Conservation (phyloP, 37 sponge, comb jelly and placozoan genomes). For the Crambe crambe region DNA sequence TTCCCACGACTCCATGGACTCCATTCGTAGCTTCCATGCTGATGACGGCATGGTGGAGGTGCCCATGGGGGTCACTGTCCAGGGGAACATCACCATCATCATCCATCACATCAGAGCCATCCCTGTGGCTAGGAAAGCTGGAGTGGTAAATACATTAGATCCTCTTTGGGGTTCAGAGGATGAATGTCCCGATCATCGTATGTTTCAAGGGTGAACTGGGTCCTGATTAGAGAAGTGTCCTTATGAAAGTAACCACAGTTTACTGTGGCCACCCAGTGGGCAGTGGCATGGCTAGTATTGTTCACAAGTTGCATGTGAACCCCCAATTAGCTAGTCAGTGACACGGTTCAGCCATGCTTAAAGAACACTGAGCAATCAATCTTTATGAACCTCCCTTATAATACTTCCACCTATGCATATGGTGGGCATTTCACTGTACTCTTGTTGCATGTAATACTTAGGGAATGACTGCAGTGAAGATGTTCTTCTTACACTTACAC, state of each 20-base stretch:
- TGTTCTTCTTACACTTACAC: slow-evolving; percentile 90
- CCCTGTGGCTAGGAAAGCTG: slow-evolving; percentile 29
- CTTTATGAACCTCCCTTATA: too few species aligned
- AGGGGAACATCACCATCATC: slow-evolving; percentile 54
- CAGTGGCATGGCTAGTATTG: neutral
- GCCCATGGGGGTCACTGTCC: slow-evolving; percentile 37
- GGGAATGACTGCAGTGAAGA: slow-evolving; percentile 84
- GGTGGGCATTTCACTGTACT: too few species aligned
- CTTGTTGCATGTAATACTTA: slow-evolving; percentile 21
- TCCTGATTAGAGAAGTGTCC: neutral
- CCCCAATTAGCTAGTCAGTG: too few species aligned
- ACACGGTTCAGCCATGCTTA: too few species aligned
- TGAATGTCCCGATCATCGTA: too few species aligned
- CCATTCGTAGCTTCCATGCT: slow-evolving; percentile 45
- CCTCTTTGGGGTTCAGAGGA: too few species aligned
- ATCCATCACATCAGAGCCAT: slow-evolving; percentile 67
- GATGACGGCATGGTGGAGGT: slow-evolving; percentile 46
- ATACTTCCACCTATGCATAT: too few species aligned
- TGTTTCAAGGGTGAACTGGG: neutral
- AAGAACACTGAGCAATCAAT: too few species aligned
- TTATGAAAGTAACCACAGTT: neutral
- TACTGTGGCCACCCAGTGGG: neutral
- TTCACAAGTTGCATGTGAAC: too few species aligned
- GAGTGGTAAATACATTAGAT: slow-evolving; percentile 33
- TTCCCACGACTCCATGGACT: slow-evolving; percentile 48